A percentile compares a stretch with the other conserved stretches of the same genome.
These are phyloP conservation scores for Prionace glauca DNA, from an alignment of 2,797 vertebrate species.

Conservation along the genomic window DNA sequence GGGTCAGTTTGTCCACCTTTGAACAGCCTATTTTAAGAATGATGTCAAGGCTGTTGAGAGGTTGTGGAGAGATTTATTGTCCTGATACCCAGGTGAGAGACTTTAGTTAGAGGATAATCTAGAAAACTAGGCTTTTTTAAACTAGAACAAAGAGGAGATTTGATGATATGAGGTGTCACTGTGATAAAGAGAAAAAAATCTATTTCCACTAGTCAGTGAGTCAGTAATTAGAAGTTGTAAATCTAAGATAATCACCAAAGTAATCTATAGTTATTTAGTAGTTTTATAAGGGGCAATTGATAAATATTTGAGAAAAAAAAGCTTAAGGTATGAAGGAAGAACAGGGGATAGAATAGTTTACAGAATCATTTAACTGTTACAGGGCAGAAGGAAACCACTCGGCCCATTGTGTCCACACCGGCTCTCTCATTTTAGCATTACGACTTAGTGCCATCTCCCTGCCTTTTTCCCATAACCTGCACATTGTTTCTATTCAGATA, in stretches of 20 bases:
- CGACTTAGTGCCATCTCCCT: no score
- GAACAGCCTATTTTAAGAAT: neutral
- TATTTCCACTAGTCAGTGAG: neutral
- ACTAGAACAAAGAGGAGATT: neutral
- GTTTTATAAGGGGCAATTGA: neutral
- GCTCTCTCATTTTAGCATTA: no score
- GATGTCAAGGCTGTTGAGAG: neutral
- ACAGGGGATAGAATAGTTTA: neutral
- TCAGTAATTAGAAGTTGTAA: neutral
- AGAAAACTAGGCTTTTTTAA: neutral
- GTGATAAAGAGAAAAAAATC: neutral
- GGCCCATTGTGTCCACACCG: no score
- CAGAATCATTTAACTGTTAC: no score
- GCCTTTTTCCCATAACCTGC: no score
- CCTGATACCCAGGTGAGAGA: neutral
- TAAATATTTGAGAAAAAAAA: neutral
- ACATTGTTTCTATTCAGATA: no score
- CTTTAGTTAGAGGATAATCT: neutral
- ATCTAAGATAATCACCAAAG: neutral
- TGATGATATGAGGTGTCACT: neutral
- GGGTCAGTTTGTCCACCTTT: neutral
- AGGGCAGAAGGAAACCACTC: no score
- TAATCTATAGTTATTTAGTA: neutral
- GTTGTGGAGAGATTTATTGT: neutral
- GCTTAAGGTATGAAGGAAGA: neutral